Conservation (phyloP, 1,140 invertebrate genomes). For the Leptinotarsa defecta region DNA sequence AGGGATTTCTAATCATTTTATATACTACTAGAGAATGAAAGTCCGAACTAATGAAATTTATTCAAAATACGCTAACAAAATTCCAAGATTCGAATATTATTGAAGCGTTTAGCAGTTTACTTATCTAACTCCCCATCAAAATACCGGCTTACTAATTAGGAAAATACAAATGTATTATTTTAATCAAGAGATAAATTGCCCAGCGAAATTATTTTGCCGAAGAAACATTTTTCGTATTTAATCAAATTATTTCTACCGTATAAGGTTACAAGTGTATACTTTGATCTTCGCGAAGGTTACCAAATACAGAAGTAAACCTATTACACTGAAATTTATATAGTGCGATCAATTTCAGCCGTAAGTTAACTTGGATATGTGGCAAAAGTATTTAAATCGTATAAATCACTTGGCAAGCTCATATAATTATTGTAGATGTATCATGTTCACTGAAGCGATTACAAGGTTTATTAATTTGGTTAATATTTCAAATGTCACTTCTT, state of each 20-base stretch:
- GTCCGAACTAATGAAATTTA: too few species aligned
- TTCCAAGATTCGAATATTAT: too few species aligned
- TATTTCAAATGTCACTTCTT: too few species aligned
- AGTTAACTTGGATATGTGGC: neutral
- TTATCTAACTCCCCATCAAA: neutral
- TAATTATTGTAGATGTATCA: neutral
- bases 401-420: neutral
- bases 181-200: neutral
- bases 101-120: too few species aligned
- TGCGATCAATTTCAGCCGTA: neutral
- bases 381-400: neutral
- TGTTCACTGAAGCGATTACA: neutral
- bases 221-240: neutral
- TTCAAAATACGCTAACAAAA: too few species aligned
- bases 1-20: too few species aligned
- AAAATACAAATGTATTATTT: neutral
- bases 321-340: constrained; percentile 16
- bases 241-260: constrained; percentile 2
- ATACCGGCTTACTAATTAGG: neutral
- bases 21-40: too few species aligned
- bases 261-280: constrained; percentile 1
- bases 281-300: constrained; percentile 1
- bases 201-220: neutral
- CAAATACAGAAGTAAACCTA: constrained; percentile 11
- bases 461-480: neutral